Base-by-base conservation (phyloP, 2,797 vertebrate species). In the Emys orbicularis region DNA sequence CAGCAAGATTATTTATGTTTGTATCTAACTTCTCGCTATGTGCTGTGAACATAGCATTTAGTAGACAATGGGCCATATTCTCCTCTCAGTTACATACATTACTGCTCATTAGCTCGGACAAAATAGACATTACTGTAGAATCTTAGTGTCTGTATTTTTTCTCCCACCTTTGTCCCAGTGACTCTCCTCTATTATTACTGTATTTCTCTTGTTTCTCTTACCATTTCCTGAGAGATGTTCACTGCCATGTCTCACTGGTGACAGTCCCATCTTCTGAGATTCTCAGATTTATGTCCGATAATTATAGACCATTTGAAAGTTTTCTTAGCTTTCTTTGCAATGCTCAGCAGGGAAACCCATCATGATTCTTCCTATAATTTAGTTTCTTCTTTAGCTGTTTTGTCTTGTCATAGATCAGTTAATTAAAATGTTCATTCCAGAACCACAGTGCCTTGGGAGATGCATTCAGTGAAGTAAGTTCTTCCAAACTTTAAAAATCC, bases 251-350 rank as follows among this genome's bases (percentile, higher is more conserved):
- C 34, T 72, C n/a, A 37, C 68, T n/a, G 41, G 68, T 53, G 85
- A 88, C 83, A 84, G 72, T 91, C 91, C 54, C 68, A 79, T 86
- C 91, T 91, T 87, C 79, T 89, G 90, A 93, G 81, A 91, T 83
- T 80, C 88, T 93, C 84, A 12, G 27, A 25, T 91, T 92, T 93
- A 79, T 86, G 54, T 85, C 81, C 84, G 90, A 91, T 84, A 84
- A 72, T 89, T 88, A 37, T 59, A 88, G 83, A 88, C 86, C 27
- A 27, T 82, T 91, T 91, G 84, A 29, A 86, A 94, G 41, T 54
- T 88, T 82, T 91, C 47, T 72, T 91, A 95, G 87, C 41, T 89
- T 77, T n/a, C 79, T 87, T 80, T 86, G 81, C n/a, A 79, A 61
- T 79, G 86, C 49, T 79, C 76, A 25, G 86, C 53, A 74, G 41